Evolutionary conservation across 2,113 vertebrate genomes (phyloP), one percentile per base, ranked within the genome.

Genomic region (Gasterosteus aculeatus): DNA sequence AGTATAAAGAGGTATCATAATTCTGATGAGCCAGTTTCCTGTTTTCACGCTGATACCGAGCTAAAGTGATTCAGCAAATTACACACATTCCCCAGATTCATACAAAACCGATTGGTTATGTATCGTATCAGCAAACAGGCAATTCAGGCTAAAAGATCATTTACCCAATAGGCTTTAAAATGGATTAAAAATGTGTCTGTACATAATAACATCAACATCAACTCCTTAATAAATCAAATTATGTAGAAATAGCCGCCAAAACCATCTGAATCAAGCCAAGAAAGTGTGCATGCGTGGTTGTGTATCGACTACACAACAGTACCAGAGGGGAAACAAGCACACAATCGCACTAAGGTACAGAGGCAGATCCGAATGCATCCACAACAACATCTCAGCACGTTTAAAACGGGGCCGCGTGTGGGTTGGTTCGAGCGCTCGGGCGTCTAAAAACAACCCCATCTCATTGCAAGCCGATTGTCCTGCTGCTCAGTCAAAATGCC

Each of bases 21-120:
- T 29, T 10, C 7, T 26, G 15, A 15, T 11, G 22, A 26, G 22
- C 6, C 26, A 46, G 42, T 63, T 84, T 72, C 51, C 62, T 62
- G 57, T 80, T 56, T 46, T 19, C 14, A 38, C 22, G 6, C 14
- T 63, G 71, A 70, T 12, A 19, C n/a, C 19, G 35, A 75, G 41
- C 3, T 18, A 71, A 69, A 77, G 60, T 63, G 73, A 87, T 83
- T 54, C 75, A 18, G 18, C 83, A 22, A 89, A 91, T 89, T 68
- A 91, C 80, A 72, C 59, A 85, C 80, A 42, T 39, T 41, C 38
- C 53, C 56, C 2, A 10, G 22, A 26, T 6, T 44, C 57, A 62
- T 90, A 71, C 88, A 90, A 88, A 87, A 85, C 91, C 75, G 33
- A 89, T 78, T 47, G 29, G 44, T 59, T 29, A 62, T 54, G 53